These are phyloP conservation scores for Drosophila mulleri DNA, from an alignment of 2,888 invertebrate species.

Conservation along the genomic window DNA sequence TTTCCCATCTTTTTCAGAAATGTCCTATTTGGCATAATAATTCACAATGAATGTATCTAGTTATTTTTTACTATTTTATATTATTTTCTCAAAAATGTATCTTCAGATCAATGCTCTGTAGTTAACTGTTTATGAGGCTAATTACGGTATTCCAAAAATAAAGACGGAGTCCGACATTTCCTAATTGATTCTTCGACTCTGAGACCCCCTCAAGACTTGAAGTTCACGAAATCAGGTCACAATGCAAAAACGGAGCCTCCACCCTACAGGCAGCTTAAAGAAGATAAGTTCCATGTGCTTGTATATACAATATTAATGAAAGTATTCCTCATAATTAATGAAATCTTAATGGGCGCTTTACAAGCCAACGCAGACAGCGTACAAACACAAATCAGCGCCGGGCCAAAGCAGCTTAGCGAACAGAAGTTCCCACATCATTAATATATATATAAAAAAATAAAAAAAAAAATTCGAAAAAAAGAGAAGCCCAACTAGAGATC, in stretches of 20 bases:
- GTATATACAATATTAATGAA: conserved; percentile 68
- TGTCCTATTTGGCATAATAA: background rate
- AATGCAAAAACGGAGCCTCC: conserved; percentile 34
- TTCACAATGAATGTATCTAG: background rate
- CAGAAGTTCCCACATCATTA: conserved; percentile 82
- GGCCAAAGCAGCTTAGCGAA: conserved; percentile 41
- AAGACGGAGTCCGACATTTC: background rate
- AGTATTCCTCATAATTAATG: conserved; percentile 73
- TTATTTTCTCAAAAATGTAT: background rate
- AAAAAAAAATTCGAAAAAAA: conserved; percentile 16
- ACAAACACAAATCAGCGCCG: conserved; percentile 41
- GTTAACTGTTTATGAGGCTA: background rate
- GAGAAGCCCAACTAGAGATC: conserved; percentile 30
- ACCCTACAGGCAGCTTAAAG: conserved; percentile 20
- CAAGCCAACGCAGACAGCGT: conserved; percentile 43
- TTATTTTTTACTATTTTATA: too few species aligned
- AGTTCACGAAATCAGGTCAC: conserved; percentile 43
- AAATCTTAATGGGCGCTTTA: conserved; percentile 64
- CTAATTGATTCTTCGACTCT: conserved; percentile 16
- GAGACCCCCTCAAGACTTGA: conserved; percentile 20
- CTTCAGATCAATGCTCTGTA: background rate
- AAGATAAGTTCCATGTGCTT: conserved; percentile 34
- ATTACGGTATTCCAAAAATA: background rate
- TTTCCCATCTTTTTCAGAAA: conserved; percentile 23
- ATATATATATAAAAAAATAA: conserved; percentile 52